Evolutionary conservation across 1,140 invertebrate genomes (phyloP), one percentile per base, ranked within the genome.

Genomic region (Scaptomyza hsui): DNA sequence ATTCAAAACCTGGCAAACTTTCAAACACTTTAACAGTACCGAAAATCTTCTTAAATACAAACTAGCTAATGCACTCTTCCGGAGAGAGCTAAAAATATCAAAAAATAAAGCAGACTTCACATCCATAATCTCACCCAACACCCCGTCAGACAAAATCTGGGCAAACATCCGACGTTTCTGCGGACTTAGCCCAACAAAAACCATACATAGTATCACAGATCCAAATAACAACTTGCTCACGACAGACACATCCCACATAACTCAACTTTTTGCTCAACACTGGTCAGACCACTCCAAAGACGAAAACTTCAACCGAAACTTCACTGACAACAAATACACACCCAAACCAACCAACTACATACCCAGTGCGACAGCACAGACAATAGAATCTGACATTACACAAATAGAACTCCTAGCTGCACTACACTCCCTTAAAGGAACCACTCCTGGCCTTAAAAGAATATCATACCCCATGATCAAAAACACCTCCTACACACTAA

Each of bases 281-380:
- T 57, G 55, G 55, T 42, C 21, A 3, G 42, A 57, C 39, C 13
- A 45, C 13, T 57, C 26, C 6, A 45, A 57, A n/a, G 55, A 44
- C 24, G n/a, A 26, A 42, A 57, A 29, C 24, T 57, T 45, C 32
- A 4, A 24, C 24, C 24, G 1, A 24, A 24, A 24, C 24, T 24
- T 24, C 24, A 24, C 24, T 4, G 24, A 4, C 24, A 24, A 24
- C 24, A 24, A 24, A 24, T 24, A 24, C 24, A 4, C 3, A 24
- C 4, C 4, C 24, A 24, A 24, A 24, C 6, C 4, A 24, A 5
- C 24, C 24, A 24, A 4, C 24, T 24, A 24, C 24, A 24, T 5
- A 24, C 24, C 2, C 24, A 24, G 24, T 24, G 0, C 24, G 24
- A 24, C 24, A 24, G 24, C 24, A 24, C 24, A 24, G 24, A 24